Conservation (phyloP, 2,113 vertebrate species). For the Oncorhynchus gorbuscha region DNA sequence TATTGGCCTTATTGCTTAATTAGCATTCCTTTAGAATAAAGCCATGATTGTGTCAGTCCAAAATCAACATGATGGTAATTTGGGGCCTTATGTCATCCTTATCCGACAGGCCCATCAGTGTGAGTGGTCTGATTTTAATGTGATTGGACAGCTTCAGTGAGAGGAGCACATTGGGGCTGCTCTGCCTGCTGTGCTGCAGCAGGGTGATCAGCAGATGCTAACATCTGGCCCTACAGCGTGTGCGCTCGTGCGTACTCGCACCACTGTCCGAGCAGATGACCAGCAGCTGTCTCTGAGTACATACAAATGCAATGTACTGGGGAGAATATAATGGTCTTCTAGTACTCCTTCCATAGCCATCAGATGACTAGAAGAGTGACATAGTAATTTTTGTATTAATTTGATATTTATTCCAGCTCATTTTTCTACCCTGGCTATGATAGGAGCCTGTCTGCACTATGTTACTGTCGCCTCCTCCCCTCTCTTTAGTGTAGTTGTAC, state of each 20-base stretch:
- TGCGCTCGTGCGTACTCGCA: neutral
- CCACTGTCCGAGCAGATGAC: too few relatives aligned
- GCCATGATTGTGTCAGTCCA: neutral
- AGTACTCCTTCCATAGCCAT: too few relatives aligned
- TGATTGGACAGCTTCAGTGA: constrained; percentile 11
- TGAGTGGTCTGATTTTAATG: neutral
- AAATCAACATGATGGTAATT: neutral
- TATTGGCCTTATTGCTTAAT: too few relatives aligned
- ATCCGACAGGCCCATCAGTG: neutral
- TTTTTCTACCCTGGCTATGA: neutral
- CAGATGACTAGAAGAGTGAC: too few relatives aligned
- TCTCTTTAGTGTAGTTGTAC: neutral
- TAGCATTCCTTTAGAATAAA: neutral
- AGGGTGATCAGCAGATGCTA: constrained; percentile 21
- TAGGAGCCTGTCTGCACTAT: neutral
- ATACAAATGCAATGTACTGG: too few relatives aligned
- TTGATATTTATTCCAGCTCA: too few relatives aligned
- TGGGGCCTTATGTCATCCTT: neutral
- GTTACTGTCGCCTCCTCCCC: neutral
- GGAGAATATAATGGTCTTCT: too few relatives aligned
- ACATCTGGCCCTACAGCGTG: constrained; percentile 14
- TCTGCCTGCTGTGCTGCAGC: neutral
- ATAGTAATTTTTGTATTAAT: too few relatives aligned
- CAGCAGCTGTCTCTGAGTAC: too few relatives aligned
- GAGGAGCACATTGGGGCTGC: too few relatives aligned